Evolutionary conservation across 2,888 invertebrate genomes (phyloP), one percentile per base, ranked within the genome.

Genomic region (Tachystola acroxantha): DNA sequence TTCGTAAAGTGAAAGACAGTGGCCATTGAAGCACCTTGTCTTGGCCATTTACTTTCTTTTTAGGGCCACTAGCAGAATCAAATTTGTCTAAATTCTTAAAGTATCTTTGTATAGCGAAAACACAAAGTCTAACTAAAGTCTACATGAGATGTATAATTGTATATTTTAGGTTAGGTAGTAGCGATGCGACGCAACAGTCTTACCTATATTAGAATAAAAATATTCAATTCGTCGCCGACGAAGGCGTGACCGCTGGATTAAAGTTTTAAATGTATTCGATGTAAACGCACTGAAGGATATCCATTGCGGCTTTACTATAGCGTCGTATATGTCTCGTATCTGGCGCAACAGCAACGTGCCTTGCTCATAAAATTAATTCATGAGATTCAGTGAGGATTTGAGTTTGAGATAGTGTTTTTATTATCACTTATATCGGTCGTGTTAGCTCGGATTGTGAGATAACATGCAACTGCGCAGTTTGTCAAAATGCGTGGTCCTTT

Each of bases 401-500:
- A 51, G 53, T 38, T 41, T 50, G 43, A 56, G 49, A 56, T 67
- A 65, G 67, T 66, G 56, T 67, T 57, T 72, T 72, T 72, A 73
- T 75, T 73, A 75, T 78, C 68, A 64, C 73, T 71, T 71, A 67
- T 72, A 78, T 78, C 69, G 63, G 62, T 58, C 59, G 61, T 61
- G 70, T 67, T 67, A 60, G 62, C 49, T 51, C 52, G 65, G 64
- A 68, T 65, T 66, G 61, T 36, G n/a, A 70, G 77, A 79, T 79
- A 79, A 69, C 64, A 43, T 67, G 65, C 60, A 65, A 73, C 76
- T 81, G 76, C 84, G 82, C 72, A 82, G 64, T 81, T 72, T 51
- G 46, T 43, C 51, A 56, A 64, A 70, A 64, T 64, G 54, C 57
- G 64, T 60, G 53, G 43, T 70, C 71, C 61, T 53, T 32, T 11